phyloP scores from a whole-genome alignment of 1,140 invertebrate genomes.

The roundworm (Caenorhabditis elegans) region WBcel235 BX284603.4:6980501-6981000 shows the following conservation, averaged over 20 bases:
- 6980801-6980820: slow-evolving; percentile 99
- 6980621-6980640: slow-evolving; percentile 79
- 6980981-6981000: too few relatives aligned
- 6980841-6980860: slow-evolving; percentile 98
- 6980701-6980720: slow-evolving; percentile 99
- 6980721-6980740: slow-evolving; percentile 99
- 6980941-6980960: too few relatives aligned
- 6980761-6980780: slow-evolving; percentile 92
- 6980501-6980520: background rate
- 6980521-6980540: background rate
- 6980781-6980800: slow-evolving; percentile 99
- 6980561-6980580: slow-evolving; percentile 78
- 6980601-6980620: slow-evolving; percentile 94
- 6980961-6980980: too few relatives aligned
- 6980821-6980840: slow-evolving; percentile 99
- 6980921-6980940: too few relatives aligned
- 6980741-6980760: slow-evolving; percentile 74
- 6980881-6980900: slow-evolving; percentile 97
- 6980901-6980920: slow-evolving; percentile 54
- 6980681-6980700: slow-evolving; percentile 99
- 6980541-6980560: background rate
- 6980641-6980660: slow-evolving; percentile 87
- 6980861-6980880: slow-evolving; percentile 98
- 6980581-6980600: slow-evolving; percentile 99
- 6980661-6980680: slow-evolving; percentile 99